Conservation (phyloP, 92 coral and sea anemone species). For the Metridium senile region DNA sequence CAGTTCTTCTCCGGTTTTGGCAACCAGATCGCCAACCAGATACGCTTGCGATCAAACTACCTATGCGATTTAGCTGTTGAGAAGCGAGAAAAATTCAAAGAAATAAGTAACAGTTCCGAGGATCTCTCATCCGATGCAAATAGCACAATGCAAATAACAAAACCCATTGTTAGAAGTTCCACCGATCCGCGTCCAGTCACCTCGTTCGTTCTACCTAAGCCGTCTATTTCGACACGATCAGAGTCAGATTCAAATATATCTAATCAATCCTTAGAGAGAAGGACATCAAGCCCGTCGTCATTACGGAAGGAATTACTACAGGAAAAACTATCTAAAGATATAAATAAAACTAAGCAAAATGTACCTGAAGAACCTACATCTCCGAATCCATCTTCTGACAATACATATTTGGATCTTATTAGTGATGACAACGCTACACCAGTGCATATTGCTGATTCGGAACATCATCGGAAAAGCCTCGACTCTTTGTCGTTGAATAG, state of each 20-base stretch:
- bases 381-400: constrained; percentile 4
- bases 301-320: constrained; percentile 8
- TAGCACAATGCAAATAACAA: background rate
- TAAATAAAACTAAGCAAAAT: background rate
- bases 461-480: constrained; percentile 33
- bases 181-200: constrained; percentile 12
- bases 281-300: background rate
- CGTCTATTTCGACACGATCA: background rate
- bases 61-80: constrained; percentile 43
- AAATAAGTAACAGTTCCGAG: constrained; percentile 33
- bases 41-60: constrained; percentile 54
- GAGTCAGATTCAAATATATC: constrained; percentile 10
- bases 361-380: background rate
- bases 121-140: background rate
- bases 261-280: background rate
- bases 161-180: background rate
- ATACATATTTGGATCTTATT: constrained; percentile 70
- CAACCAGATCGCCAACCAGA: constrained; percentile 58
- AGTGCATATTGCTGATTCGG: constrained; percentile 77
- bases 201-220: background rate
- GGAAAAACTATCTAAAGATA: constrained; percentile 9
- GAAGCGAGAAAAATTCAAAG: constrained; percentile 53
- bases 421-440: constrained; percentile 64
- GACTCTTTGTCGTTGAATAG: constrained; percentile 11
- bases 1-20: constrained; percentile 76